A percentile compares a stretch with the other conserved stretches of the same genome.
phyloP scores from a whole-genome alignment of 1,140 invertebrate genomes.

The Planococcus citri region DNA sequence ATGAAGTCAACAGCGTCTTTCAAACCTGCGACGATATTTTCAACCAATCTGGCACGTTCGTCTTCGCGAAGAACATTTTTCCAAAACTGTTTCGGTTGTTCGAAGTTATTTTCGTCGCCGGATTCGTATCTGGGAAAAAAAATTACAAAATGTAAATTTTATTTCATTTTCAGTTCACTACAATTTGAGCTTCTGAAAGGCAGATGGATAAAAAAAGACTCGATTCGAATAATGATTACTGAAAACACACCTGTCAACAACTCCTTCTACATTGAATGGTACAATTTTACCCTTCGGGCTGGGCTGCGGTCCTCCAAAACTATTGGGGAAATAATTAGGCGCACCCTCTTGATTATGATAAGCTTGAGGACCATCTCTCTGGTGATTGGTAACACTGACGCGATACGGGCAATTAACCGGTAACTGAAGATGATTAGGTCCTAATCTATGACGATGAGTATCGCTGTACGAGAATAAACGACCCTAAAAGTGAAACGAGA shows the following conservation, averaged over 20 bases:
- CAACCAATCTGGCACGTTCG: conserved; percentile 54
- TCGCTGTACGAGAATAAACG: conserved; percentile 89
- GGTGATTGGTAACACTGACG: conserved; percentile 53
- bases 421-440: conserved; percentile 82
- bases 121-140: conserved; percentile 53
- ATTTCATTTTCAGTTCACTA: too few relatives aligned
- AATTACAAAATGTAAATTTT: too few relatives aligned
- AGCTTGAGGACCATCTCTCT: conserved; percentile 71
- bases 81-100: conserved; percentile 72
- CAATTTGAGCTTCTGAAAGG: too few relatives aligned
- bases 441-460: conserved; percentile 85
- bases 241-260: conserved; percentile 37
- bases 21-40: conserved; percentile 69
- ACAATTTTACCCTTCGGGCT: conserved; percentile 36
- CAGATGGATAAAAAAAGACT: background rate
- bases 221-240: background rate
- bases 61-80: conserved; percentile 59
- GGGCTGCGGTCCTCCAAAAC: conserved; percentile 68
- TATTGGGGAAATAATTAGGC: conserved; percentile 94
- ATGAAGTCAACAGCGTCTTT: conserved; percentile 70
- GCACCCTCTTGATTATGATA: conserved; percentile 56
- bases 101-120: conserved; percentile 79
- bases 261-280: conserved; percentile 35
- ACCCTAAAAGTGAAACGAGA: conserved; percentile 53
- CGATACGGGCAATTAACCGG: conserved; percentile 88